Evolutionary conservation across 2,797 vertebrate species (phyloP).

Genomic region (Argentina silus): DNA sequence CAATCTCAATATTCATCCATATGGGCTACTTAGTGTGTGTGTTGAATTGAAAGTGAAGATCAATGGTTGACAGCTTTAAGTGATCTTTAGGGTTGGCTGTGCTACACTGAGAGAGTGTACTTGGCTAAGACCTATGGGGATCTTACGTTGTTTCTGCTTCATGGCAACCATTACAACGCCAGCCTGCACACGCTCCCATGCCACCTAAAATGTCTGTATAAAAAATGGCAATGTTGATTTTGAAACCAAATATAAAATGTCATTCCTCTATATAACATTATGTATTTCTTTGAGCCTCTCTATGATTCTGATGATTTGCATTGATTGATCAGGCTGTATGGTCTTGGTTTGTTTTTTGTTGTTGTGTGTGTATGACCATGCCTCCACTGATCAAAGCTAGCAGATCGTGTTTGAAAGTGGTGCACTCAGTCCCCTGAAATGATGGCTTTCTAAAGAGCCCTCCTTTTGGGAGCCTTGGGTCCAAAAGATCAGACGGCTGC

Average conservation of each 20-base stretch:
- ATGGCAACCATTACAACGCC: conserved; percentile 34
- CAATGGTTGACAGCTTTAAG: conserved; percentile 57
- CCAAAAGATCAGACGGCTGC: conserved; percentile 12
- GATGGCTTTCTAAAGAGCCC: not conserved
- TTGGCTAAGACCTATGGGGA: conserved; percentile 16
- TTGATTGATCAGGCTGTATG: not conserved
- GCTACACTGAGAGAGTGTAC: conserved; percentile 23
- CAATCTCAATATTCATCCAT: conserved; percentile 31
- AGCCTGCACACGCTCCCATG: not conserved
- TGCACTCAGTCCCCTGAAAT: not conserved
- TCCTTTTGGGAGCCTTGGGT: not conserved
- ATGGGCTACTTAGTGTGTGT: conserved; percentile 24
- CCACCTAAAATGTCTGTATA: not conserved
- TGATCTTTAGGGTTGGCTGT: conserved; percentile 44
- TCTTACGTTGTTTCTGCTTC: conserved; percentile 25
- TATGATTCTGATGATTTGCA: conserved; percentile 4
- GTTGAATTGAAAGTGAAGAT: conserved; percentile 39
- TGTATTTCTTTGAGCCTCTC: conserved; percentile 33
- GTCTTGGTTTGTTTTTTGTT: not conserved
- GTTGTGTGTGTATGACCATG: not conserved
- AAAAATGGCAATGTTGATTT: conserved; percentile 43
- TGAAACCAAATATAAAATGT: conserved; percentile 28
- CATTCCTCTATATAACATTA: conserved; percentile 14
- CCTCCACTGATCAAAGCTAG: conserved; percentile 19
- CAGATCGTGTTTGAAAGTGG: conserved; percentile 3